Percentiles rank a stretch among this genome's conserved stretches.
These are phyloP conservation scores for Ceratina calcarata DNA, from an alignment of 1,140 invertebrate genomes.

Conservation along the genomic window DNA sequence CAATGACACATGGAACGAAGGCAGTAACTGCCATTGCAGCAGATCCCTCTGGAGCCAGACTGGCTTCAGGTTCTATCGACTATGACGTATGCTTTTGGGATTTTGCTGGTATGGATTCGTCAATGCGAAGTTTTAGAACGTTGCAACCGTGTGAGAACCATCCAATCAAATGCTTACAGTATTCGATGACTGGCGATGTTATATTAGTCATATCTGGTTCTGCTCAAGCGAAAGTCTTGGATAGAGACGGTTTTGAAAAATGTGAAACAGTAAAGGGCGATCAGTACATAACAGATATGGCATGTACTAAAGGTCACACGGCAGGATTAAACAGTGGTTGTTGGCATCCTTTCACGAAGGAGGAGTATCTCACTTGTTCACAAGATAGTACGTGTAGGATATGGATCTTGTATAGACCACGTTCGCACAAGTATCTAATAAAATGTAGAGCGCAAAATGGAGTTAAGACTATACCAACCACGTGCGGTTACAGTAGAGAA, in stretches of 20 bases:
- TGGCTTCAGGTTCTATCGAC: conserved; percentile 96
- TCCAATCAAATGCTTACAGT: conserved; percentile 94
- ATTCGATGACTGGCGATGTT: conserved; percentile 95
- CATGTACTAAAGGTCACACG: conserved; percentile 89
- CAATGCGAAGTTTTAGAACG: conserved; percentile 94
- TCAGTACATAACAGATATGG: conserved; percentile 63
- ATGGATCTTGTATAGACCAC: conserved; percentile 91
- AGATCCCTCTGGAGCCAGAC: conserved; percentile 94
- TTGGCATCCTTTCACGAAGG: conserved; percentile 95
- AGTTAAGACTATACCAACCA: conserved; percentile 92
- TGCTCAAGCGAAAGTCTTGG: conserved; percentile 95
- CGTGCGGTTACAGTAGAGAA: conserved; percentile 92
- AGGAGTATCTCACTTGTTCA: conserved; percentile 97
- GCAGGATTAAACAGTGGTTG: conserved; percentile 93
- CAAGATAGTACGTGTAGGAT: conserved; percentile 95
- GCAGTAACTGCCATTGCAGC: conserved; percentile 92
- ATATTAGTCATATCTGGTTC: conserved; percentile 88
- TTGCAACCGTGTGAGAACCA: conserved; percentile 97
- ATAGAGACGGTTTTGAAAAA: conserved; percentile 97
- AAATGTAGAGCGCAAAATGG: conserved; percentile 95
- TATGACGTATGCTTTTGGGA: conserved; percentile 99
- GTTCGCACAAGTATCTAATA: conserved; percentile 91
- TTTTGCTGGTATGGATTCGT: conserved; percentile 98
- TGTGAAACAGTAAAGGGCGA: conserved; percentile 95
- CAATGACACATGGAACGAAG: conserved; percentile 92